Evolutionary conservation across 1,140 invertebrate species (phyloP), one percentile per base, ranked within the genome.

Genomic region (Lordiphosa clarofinis): DNA sequence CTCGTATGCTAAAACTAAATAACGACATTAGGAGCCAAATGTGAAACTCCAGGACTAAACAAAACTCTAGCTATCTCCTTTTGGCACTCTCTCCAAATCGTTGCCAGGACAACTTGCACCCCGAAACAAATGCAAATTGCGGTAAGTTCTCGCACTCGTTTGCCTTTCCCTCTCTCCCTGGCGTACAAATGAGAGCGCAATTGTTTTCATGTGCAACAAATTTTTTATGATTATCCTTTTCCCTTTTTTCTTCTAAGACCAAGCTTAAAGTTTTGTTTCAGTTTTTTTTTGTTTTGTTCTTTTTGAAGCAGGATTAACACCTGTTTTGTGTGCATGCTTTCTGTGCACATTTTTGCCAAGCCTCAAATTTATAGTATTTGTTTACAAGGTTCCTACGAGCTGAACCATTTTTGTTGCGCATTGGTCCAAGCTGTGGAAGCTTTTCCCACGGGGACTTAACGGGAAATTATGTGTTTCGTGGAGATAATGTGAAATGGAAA

Each of bases 1-100:
- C 78, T 84, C 78, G 73, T 84, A 84, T 84, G 78, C 78, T 82
- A 52, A 76, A 84, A 82, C 78, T 82, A 66, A 82, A 84, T 84
- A 76, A 78, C 60, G 72, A 59, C 64, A 73, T 59, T 73, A 73
- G 72, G 36, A 76, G 58, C 76, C 44, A 60, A 58, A 59, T 69
- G 38, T 21, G 71, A 50, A 60, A 54, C 68, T 28, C 24, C 50
- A 21, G 37, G 52, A 56, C 48, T 28, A 28, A 28, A 42, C 52
- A 21, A 3, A 36, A 55, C 40, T 36, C 10, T 36, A 58, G 37
- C 37, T 62, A 46, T 31, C 50, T 6, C 21, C 13, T 12, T 19
- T 3, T 5, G 24, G 11, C 40, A 36, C 47, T 79, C 44, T 60
- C 42, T 57, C 54, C 57, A 67, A 37, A 21, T 60, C 36, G 74